A percentile compares a stretch with the other conserved stretches of the same genome.
phyloP scores from a whole-genome alignment of 1,140 invertebrate species.

The Homalodisca vitripennis region DNA sequence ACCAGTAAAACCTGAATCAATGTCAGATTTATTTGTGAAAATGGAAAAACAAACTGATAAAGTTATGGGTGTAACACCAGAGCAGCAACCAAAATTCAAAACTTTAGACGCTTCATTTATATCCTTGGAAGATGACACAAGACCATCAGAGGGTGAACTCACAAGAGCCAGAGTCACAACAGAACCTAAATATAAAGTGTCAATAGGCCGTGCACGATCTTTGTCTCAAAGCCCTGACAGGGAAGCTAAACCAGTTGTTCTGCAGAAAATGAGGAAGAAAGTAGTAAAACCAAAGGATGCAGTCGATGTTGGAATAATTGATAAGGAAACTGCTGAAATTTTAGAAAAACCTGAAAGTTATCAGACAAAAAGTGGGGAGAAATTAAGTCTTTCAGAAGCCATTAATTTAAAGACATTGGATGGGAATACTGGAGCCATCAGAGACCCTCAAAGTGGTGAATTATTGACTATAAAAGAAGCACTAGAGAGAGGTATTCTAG shows the following conservation, averaged over 20 bases:
- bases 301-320: conserved; percentile 68
- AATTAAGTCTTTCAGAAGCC: conserved; percentile 71
- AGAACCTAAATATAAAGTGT: conserved; percentile 67
- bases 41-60: neutral
- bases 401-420: conserved; percentile 73
- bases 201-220: conserved; percentile 57
- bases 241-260: conserved; percentile 65
- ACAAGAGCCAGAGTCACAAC: conserved; percentile 59
- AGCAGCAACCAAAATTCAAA: conserved; percentile 45
- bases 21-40: no score
- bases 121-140: conserved; percentile 47
- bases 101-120: conserved; percentile 44
- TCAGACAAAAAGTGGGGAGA: conserved; percentile 56
- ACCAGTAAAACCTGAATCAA: neutral
- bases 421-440: conserved; percentile 70
- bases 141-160: conserved; percentile 54
- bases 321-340: conserved; percentile 67
- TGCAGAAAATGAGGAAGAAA: conserved; percentile 76
- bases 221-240: conserved; percentile 54
- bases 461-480: conserved; percentile 79
- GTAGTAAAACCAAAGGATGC: conserved; percentile 70
- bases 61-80: neutral
- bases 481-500: conserved; percentile 78
- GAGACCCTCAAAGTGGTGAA: conserved; percentile 80
- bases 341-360: conserved; percentile 60